A percentile compares a stretch with the other conserved stretches of the same genome.
phyloP scores from a whole-genome alignment of 2,113 vertebrate species.

The Oryzias woworae region DNA sequence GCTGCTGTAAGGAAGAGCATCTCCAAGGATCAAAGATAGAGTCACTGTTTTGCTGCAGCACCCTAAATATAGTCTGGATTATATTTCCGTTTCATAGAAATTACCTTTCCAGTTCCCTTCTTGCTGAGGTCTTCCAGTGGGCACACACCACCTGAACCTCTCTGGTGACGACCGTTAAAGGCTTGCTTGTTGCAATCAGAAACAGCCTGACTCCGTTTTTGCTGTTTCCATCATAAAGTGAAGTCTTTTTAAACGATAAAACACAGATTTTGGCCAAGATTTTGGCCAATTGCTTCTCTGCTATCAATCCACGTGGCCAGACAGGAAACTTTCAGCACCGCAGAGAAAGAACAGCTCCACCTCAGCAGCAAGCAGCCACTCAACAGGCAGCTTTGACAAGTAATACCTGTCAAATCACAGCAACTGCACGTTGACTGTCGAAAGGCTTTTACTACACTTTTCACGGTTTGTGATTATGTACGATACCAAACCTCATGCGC shows the following conservation, averaged over 20 bases:
- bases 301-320: conserved; percentile 21
- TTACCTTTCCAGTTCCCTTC: no score
- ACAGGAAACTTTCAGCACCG: conserved; percentile 77
- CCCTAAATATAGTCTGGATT: no score
- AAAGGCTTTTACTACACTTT: neutral
- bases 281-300: neutral
- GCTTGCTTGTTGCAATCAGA: no score
- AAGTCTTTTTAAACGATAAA: neutral
- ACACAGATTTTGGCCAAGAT: neutral
- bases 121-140: no score
- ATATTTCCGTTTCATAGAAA: no score
- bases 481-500: neutral
- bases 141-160: no score
- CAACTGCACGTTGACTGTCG: neutral
- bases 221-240: conserved; percentile 2
- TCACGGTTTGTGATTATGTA: neutral
- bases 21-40: no score
- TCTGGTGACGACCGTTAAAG: no score
- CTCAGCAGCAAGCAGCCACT: conserved; percentile 39
- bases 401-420: conserved; percentile 26
- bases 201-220: neutral
- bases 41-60: no score
- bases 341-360: conserved; percentile 64
- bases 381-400: conserved; percentile 54
- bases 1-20: no score